These are phyloP conservation scores for Meta bourneti DNA, from an alignment of 2,888 invertebrate species.

Conservation along the genomic window DNA sequence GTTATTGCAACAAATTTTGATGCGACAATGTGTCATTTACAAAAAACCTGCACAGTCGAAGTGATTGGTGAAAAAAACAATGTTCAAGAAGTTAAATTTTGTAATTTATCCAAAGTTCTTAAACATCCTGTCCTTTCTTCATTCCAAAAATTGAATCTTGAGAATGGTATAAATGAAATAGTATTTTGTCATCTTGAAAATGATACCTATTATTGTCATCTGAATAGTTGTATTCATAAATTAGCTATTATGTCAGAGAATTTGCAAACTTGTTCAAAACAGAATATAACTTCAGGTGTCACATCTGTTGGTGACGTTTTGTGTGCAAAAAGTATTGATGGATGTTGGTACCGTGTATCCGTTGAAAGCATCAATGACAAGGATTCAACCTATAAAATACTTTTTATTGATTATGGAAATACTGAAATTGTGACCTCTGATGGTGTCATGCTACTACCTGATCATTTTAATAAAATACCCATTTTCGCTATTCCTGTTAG, in stretches of 20 bases:
- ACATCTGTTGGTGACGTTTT: conserved; percentile 9
- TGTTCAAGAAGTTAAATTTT: conserved; percentile 16
- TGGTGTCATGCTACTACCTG: conserved; percentile 8
- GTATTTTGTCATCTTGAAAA: not conserved
- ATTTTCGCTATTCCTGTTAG: conserved; percentile 42
- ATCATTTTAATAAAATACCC: conserved; percentile 6
- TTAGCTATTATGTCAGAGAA: conserved; percentile 3
- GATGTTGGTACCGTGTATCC: conserved; percentile 43
- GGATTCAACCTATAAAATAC: conserved; percentile 14
- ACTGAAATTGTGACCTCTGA: conserved; percentile 27
- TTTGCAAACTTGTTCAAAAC: not conserved
- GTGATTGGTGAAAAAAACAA: conserved; percentile 11
- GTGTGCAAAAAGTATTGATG: conserved; percentile 46
- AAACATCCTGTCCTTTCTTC: not conserved
- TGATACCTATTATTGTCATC: conserved; percentile 34
- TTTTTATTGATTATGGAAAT: conserved; percentile 60
- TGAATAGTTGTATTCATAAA: not conserved
- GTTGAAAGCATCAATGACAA: not conserved
- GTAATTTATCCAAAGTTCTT: not conserved
- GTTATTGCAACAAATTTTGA: conserved; percentile 4
- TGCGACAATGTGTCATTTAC: not conserved
- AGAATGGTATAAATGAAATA: conserved; percentile 31
- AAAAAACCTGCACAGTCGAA: conserved; percentile 33
- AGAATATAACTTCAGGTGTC: no score
- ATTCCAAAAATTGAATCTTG: conserved; percentile 20